Percentiles rank a stretch among this genome's conserved stretches.
These are phyloP conservation scores for Salarias fasciatus DNA, from an alignment of 2,797 vertebrate genomes.

Conservation along the genomic window DNA sequence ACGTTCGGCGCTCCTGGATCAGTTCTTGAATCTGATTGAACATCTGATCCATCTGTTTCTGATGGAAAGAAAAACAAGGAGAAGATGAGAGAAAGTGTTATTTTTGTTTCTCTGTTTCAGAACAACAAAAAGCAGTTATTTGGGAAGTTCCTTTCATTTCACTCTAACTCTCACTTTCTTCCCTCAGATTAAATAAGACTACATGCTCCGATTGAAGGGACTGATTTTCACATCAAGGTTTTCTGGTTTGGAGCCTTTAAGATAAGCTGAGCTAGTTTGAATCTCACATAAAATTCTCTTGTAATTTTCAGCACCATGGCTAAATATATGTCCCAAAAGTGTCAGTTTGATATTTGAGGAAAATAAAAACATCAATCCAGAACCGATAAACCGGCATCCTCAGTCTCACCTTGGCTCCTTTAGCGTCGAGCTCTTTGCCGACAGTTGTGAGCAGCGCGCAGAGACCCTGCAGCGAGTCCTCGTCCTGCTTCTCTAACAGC, in stretches of 20 bases:
- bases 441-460: slow-evolving; percentile 97
- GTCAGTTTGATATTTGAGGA: neutral
- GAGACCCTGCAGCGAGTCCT: slow-evolving; percentile 95
- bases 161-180: too few relatives aligned
- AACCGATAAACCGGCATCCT: neutral
- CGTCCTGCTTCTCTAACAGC: slow-evolving; percentile 95
- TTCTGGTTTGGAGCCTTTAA: too few relatives aligned
- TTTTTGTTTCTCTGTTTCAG: too few relatives aligned
- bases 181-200: too few relatives aligned
- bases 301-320: neutral
- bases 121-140: neutral
- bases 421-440: slow-evolving; percentile 97
- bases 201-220: too few relatives aligned
- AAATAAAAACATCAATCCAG: neutral
- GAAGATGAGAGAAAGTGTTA: too few relatives aligned
- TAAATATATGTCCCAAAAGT: neutral
- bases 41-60: slow-evolving; percentile 99
- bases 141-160: too few relatives aligned
- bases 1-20: slow-evolving; percentile 98
- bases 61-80: neutral
- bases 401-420: slow-evolving; percentile 93
- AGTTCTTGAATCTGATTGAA: slow-evolving; percentile 99
- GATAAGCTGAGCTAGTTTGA: too few relatives aligned
- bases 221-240: too few relatives aligned
- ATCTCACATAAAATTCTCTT: neutral